A percentile compares a stretch with the other conserved stretches of the same genome.
phyloP scores from a whole-genome alignment of 2,113 vertebrate species.

The Odontesthes bonariensis region DNA sequence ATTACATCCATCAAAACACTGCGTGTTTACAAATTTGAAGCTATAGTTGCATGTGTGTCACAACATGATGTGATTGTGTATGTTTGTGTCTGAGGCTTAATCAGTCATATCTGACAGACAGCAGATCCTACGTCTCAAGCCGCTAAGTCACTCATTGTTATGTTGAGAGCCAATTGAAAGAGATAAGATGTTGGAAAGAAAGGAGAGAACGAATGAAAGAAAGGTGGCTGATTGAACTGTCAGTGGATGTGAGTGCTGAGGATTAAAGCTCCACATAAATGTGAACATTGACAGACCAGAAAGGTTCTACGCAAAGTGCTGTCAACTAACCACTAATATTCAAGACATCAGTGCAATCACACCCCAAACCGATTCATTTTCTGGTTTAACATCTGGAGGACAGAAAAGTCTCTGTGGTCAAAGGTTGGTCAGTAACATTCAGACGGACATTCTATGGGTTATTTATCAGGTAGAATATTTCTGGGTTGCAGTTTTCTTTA shows the following conservation, averaged over 20 bases:
- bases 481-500: too few species aligned
- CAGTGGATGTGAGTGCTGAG: conserved; percentile 13
- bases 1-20: conserved; percentile 36
- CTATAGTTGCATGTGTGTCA: conserved; percentile 10
- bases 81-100: conserved; percentile 48
- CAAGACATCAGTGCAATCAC: background rate
- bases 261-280: conserved; percentile 22
- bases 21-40: conserved; percentile 33
- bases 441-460: too few species aligned
- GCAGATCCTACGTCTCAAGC: conserved; percentile 73
- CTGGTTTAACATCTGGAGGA: too few species aligned
- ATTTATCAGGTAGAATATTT: too few species aligned
- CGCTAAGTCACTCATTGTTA: conserved; percentile 71
- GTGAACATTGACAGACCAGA: conserved; percentile 14
- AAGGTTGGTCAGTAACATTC: too few species aligned
- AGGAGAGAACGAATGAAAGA: conserved; percentile 41
- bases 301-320: background rate
- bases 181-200: conserved; percentile 59
- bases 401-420: background rate
- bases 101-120: conserved; percentile 73
- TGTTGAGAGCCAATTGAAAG: conserved; percentile 60
- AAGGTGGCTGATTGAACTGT: conserved; percentile 43
- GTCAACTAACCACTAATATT: background rate
- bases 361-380: too few species aligned
- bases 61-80: conserved; percentile 17